Conservation (phyloP, 1,140 invertebrate species). For the Dinoponera quadriceps region DNA sequence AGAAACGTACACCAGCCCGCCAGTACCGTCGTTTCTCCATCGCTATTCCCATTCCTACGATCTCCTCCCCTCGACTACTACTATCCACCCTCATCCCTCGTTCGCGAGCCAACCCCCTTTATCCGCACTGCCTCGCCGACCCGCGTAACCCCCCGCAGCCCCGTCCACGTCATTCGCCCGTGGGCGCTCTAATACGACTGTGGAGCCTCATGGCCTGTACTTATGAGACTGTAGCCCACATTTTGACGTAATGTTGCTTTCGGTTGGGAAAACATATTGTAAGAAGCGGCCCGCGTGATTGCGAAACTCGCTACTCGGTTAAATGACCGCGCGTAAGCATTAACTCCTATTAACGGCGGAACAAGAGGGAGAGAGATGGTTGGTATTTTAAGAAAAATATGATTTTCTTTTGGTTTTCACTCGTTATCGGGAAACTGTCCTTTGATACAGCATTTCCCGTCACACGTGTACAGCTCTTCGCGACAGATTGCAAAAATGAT, state of each 20-base stretch:
- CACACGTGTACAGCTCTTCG: background rate
- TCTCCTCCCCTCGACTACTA: constrained; percentile 60
- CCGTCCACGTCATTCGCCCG: constrained; percentile 48
- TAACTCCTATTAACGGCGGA: background rate
- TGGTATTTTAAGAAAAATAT: too few species aligned
- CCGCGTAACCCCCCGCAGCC: constrained; percentile 10
- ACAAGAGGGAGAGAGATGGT: too few species aligned
- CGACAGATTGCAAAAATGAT: constrained; percentile 12
- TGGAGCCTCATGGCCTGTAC: constrained; percentile 61
- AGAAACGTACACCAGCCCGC: constrained; percentile 31
- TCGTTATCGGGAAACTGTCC: too few species aligned
- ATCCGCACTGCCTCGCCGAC: constrained; percentile 20
- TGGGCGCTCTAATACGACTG: constrained; percentile 70
- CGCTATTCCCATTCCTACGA: constrained; percentile 71
- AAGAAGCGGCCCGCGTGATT: constrained; percentile 22
- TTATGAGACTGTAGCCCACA: constrained; percentile 74
- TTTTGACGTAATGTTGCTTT: constrained; percentile 69
- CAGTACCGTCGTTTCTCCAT: constrained; percentile 61
- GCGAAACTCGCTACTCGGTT: constrained; percentile 46
- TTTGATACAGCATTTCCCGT: too few species aligned
- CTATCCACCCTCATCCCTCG: constrained; percentile 46
- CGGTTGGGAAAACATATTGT: constrained; percentile 63
- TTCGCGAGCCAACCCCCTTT: constrained; percentile 18
- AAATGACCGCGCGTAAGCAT: background rate
- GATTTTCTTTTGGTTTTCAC: too few species aligned